Evolutionary conservation across 2,113 vertebrate species (phyloP).

Genomic region (Turnix velox): DNA sequence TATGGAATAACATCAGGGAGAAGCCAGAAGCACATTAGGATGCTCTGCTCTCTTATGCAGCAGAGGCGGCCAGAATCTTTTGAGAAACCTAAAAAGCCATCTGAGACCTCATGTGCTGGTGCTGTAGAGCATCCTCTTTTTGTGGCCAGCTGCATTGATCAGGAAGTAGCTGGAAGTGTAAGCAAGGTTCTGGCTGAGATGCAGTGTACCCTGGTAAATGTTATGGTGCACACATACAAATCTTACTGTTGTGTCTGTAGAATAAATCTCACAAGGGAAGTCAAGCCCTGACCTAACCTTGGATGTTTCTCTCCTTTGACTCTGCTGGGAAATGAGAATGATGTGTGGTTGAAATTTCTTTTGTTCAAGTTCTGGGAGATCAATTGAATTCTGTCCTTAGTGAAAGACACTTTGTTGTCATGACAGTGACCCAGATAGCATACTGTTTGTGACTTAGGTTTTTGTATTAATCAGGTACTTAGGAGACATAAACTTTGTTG

Average conservation of each 20-base stretch:
- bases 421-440: background rate
- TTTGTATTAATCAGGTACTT: background rate
- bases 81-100: background rate
- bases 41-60: background rate
- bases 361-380: too few relatives aligned
- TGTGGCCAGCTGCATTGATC: background rate
- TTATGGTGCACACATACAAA: background rate
- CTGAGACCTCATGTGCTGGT: background rate
- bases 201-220: background rate
- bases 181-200: background rate
- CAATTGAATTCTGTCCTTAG: background rate
- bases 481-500: background rate
- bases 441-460: background rate
- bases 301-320: rapidly evolving
- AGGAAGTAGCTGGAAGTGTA: background rate
- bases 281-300: background rate
- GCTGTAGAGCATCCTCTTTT: background rate
- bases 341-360: background rate
- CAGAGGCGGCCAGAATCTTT: background rate
- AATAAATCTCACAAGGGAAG: background rate
- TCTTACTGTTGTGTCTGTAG: background rate
- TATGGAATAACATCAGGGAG: background rate
- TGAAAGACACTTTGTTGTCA: background rate
- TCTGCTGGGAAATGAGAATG: background rate
- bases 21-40: background rate